Evolutionary conservation across 2,888 invertebrate genomes (phyloP).

Genomic region (Drosophila borborema): DNA sequence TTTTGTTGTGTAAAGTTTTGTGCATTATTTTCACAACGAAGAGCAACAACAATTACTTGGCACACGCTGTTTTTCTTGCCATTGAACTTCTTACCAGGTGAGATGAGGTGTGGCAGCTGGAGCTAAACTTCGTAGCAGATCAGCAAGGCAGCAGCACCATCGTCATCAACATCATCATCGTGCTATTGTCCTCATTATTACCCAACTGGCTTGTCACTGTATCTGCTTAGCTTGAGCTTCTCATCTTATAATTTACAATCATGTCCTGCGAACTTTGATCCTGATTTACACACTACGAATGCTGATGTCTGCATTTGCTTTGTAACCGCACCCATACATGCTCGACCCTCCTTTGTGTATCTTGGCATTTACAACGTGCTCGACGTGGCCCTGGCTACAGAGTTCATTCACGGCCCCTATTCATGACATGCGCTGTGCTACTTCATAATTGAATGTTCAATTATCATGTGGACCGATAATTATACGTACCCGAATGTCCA

Average conservation of each 20-base stretch:
- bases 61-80: slow-evolving; percentile 66
- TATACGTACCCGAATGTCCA: neutral
- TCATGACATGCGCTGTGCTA: neutral
- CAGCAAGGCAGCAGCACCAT: slow-evolving; percentile 12
- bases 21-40: slow-evolving; percentile 71
- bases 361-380: slow-evolving; percentile 68
- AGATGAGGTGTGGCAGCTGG: slow-evolving; percentile 49
- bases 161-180: slow-evolving; percentile 25
- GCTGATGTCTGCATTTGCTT: slow-evolving; percentile 75
- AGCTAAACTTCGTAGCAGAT: slow-evolving; percentile 40
- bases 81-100: slow-evolving; percentile 61
- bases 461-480: slow-evolving; percentile 3
- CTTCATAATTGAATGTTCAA: slow-evolving; percentile 63
- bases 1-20: slow-evolving; percentile 64
- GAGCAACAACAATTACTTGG: slow-evolving; percentile 67
- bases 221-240: slow-evolving; percentile 62
- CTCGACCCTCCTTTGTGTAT: slow-evolving; percentile 43
- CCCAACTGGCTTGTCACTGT: slow-evolving; percentile 54
- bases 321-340: slow-evolving; percentile 38
- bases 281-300: slow-evolving; percentile 72
- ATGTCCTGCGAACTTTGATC: slow-evolving; percentile 67
- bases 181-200: slow-evolving; percentile 26
- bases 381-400: slow-evolving; percentile 33
- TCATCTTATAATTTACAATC: slow-evolving; percentile 74
- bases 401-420: slow-evolving; percentile 62